A percentile compares a stretch with the other conserved stretches of the same genome.
phyloP scores from a whole-genome alignment of 2,797 vertebrate species.

The Antennarius maculatus region DNA sequence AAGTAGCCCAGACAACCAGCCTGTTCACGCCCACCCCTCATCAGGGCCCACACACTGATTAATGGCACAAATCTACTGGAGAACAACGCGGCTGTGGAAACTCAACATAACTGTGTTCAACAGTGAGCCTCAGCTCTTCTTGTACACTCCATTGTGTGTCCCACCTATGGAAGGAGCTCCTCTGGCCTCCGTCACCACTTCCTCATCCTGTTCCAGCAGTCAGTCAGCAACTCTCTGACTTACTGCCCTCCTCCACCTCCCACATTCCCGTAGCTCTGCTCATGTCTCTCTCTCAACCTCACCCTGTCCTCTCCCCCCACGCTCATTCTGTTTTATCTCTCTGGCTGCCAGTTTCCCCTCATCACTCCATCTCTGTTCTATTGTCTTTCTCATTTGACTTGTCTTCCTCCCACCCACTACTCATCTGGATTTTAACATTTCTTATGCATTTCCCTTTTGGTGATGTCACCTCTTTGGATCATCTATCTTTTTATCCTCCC shows the following conservation, averaged over 20 bases:
- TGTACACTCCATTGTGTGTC: slow-evolving; percentile 50
- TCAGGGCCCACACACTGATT: slow-evolving; percentile 28
- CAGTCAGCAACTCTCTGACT: slow-evolving; percentile 69
- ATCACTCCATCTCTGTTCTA: slow-evolving; percentile 9
- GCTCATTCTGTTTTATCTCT: slow-evolving; percentile 27
- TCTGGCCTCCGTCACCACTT: slow-evolving; percentile 73
- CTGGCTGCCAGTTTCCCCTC: slow-evolving; percentile 15
- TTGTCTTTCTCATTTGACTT: slow-evolving; percentile 11
- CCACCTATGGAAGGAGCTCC: slow-evolving; percentile 74
- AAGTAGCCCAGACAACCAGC: slow-evolving; percentile 36
- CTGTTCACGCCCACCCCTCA: not conserved
- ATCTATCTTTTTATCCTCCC: not conserved
- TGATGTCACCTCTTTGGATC: slow-evolving; percentile 2
- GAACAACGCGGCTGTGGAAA: slow-evolving; percentile 53
- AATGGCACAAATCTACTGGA: slow-evolving; percentile 41
- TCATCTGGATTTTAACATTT: slow-evolving; percentile 17
- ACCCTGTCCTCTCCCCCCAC: slow-evolving; percentile 44
- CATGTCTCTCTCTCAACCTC: slow-evolving; percentile 37
- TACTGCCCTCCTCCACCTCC: slow-evolving; percentile 59
- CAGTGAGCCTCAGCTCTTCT: slow-evolving; percentile 28
- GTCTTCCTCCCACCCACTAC: not conserved
- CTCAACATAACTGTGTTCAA: slow-evolving; percentile 30
- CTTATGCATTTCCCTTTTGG: not conserved
- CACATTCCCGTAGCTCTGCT: slow-evolving; percentile 55
- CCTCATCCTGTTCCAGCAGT: slow-evolving; percentile 79